Evolutionary conservation across 2,113 vertebrate species (phyloP).

Genomic region (Leuciscus idus): DNA sequence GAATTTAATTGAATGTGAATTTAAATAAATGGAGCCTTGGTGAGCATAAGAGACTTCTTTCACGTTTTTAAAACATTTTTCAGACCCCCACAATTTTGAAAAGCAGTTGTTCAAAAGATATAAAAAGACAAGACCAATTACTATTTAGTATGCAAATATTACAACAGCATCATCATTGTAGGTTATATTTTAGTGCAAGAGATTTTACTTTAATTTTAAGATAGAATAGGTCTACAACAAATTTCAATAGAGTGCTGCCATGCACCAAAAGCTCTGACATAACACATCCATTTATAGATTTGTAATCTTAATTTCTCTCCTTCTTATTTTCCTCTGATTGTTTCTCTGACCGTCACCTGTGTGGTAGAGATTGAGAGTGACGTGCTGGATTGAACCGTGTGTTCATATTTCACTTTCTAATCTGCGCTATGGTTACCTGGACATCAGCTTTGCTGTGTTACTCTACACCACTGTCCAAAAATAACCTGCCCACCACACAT

Average conservation of each 20-base stretch:
- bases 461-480: conserved; percentile 62
- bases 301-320: neutral
- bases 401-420: conserved; percentile 82
- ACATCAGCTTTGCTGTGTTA: conserved; percentile 74
- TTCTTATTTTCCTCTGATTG: neutral
- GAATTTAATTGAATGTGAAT: too few relatives aligned
- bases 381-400: conserved; percentile 63
- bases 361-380: conserved; percentile 75
- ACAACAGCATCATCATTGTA: too few relatives aligned
- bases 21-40: too few relatives aligned
- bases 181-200: too few relatives aligned
- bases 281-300: neutral
- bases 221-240: neutral
- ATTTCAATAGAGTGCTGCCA: neutral
- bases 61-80: too few relatives aligned
- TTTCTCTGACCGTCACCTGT: neutral
- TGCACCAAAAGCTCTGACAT: neutral
- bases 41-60: too few relatives aligned
- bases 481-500: conserved; percentile 57
- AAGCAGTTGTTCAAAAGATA: too few relatives aligned
- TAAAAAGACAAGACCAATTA: too few relatives aligned
- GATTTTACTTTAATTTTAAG: neutral
- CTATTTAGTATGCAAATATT: too few relatives aligned
- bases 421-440: conserved; percentile 77
- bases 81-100: too few relatives aligned